Evolutionary conservation across 2,888 invertebrate genomes (phyloP).

Genomic region (Hoplodrina blanda): DNA sequence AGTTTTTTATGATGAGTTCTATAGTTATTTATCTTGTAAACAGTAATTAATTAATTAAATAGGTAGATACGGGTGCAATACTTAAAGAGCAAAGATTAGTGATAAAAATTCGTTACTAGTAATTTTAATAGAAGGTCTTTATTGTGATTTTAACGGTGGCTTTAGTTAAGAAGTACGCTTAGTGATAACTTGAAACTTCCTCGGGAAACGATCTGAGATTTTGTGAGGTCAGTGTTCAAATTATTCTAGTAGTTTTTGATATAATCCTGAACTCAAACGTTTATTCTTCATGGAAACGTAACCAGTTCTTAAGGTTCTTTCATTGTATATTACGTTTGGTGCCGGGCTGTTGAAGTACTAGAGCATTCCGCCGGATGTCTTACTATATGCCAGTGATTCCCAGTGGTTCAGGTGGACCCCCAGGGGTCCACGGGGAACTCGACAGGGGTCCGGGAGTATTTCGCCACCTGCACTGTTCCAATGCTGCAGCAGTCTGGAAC

Average conservation of each 20-base stretch:
- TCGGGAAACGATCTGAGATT: constrained; percentile 5
- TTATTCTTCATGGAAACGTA: not conserved
- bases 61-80: constrained; percentile 65
- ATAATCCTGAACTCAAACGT: not conserved
- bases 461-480: no score
- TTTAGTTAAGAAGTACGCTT: constrained; percentile 32
- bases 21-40: constrained; percentile 28
- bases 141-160: constrained; percentile 60
- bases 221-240: constrained; percentile 13
- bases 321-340: no score
- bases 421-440: no score
- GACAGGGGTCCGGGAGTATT: no score
- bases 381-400: no score
- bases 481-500: no score
- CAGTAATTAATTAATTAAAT: constrained; percentile 46
- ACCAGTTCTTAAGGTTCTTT: not conserved
- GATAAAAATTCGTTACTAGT: constrained; percentile 60
- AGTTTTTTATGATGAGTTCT: constrained; percentile 29
- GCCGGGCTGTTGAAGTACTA: no score
- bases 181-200: constrained; percentile 21
- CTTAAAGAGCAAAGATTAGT: constrained; percentile 60
- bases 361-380: no score
- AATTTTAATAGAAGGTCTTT: constrained; percentile 46
- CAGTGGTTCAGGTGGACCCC: no score
- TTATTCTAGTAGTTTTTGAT: constrained; percentile 34